These are phyloP conservation scores for Capromys pilorides DNA, from an alignment of 2,797 vertebrate species.

Conservation along the genomic window DNA sequence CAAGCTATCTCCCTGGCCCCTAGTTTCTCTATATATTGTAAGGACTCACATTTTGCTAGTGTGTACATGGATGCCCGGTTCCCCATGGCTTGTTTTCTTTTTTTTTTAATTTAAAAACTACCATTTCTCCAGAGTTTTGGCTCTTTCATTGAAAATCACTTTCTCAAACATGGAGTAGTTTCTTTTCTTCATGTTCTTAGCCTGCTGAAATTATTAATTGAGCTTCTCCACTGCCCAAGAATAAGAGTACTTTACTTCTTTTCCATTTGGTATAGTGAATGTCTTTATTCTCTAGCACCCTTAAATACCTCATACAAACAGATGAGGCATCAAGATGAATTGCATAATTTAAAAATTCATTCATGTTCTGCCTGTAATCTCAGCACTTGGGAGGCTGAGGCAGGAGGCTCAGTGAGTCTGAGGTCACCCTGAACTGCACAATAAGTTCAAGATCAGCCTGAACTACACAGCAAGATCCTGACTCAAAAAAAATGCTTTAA, in stretches of 20 bases:
- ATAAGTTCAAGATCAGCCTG: not conserved
- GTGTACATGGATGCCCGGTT: rapidly evolving
- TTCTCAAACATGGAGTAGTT: too few relatives aligned
- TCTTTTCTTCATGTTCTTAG: not conserved
- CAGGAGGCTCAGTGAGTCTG: not conserved
- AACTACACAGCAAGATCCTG: not conserved
- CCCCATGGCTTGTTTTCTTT: not conserved
- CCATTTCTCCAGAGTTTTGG: not conserved
- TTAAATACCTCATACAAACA: not conserved
- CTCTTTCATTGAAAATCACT: not conserved
- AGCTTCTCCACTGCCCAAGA: not conserved
- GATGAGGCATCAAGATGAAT: not conserved
- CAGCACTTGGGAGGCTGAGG: not conserved
- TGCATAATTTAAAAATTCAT: not conserved
- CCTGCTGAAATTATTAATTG: not conserved
- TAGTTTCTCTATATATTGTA: too few relatives aligned
- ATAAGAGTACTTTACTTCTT: not conserved
- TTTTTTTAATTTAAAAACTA: too few relatives aligned
- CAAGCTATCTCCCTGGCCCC: too few relatives aligned
- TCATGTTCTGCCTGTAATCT: not conserved
- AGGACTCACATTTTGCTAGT: not conserved
- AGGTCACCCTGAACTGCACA: not conserved
- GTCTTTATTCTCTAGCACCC: not conserved
- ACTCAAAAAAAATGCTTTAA: not conserved
- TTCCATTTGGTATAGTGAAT: not conserved